phyloP scores from a whole-genome alignment of 2,113 vertebrate species.

The Cavia aperea region DNA sequence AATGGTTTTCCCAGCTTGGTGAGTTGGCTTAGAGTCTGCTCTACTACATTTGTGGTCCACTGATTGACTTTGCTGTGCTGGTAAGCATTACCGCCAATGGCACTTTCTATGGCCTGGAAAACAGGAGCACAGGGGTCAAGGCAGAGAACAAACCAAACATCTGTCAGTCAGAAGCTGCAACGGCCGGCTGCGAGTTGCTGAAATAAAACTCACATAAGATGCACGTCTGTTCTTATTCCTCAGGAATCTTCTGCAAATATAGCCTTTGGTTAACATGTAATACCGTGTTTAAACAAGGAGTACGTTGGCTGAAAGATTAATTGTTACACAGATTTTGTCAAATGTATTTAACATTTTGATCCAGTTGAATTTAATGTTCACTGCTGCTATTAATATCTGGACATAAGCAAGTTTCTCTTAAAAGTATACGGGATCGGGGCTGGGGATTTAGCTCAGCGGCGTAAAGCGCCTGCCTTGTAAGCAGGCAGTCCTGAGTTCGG shows the following conservation, averaged over 20 bases:
- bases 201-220: background rate
- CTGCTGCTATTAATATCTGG: background rate
- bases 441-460: too few species aligned
- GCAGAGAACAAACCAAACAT: background rate
- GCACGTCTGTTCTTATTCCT: accelerated
- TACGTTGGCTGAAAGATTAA: background rate
- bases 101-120: conserved; percentile 85
- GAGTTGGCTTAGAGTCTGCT: conserved; percentile 91
- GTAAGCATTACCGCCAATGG: conserved; percentile 89
- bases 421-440: background rate
- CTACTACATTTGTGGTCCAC: conserved; percentile 89
- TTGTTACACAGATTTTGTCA: background rate
- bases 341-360: background rate
- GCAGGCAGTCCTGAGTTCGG: too few species aligned
- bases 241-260: background rate
- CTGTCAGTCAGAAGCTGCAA: accelerated
- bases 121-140: background rate
- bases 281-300: background rate
- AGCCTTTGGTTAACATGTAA: background rate
- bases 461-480: too few species aligned
- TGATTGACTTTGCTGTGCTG: conserved; percentile 92
- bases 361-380: background rate
- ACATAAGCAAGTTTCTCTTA: background rate
- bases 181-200: accelerated
- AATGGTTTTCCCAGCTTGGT: conserved; percentile 94